These are phyloP conservation scores for Mus spicilegus DNA, from an alignment of 2,113 vertebrate species.

Conservation along the genomic window DNA sequence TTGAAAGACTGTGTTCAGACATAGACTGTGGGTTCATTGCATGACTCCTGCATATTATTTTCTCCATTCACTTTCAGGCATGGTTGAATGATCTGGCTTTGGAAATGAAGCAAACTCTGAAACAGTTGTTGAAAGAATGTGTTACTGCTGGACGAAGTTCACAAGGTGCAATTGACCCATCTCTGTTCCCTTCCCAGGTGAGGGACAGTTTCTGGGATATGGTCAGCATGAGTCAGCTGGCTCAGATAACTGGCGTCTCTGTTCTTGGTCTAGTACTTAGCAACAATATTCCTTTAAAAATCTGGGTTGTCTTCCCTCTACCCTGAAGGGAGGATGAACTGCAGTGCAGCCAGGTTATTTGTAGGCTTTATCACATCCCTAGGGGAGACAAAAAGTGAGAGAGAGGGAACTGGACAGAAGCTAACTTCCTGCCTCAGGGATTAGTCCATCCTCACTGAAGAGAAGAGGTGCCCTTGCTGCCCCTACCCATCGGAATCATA, in stretches of 20 bases:
- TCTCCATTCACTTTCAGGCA: slow-evolving; percentile 85
- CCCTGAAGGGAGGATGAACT: background rate
- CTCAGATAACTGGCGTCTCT: background rate
- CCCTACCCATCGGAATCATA: background rate
- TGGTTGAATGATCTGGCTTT: slow-evolving; percentile 94
- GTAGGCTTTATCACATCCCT: background rate
- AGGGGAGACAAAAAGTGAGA: background rate
- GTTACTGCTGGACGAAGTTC: slow-evolving; percentile 90
- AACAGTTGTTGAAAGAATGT: slow-evolving; percentile 93
- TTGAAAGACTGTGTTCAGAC: background rate
- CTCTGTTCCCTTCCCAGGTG: slow-evolving; percentile 96
- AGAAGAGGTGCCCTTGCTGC: background rate
- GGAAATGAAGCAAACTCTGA: slow-evolving; percentile 97
- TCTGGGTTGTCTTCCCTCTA: background rate
- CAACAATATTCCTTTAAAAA: background rate
- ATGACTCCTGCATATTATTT: slow-evolving; percentile 55
- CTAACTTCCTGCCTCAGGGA: background rate
- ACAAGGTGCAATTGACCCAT: slow-evolving; percentile 91
- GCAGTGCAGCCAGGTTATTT: background rate
- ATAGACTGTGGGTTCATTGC: slow-evolving; percentile 17
- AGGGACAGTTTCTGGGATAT: background rate
- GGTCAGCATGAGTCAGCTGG: background rate
- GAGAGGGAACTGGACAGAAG: background rate
- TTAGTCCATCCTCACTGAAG: background rate
- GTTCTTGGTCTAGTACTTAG: background rate